Base-by-base conservation (phyloP, 2,888 invertebrate species). In the Drosophila fungiperda region DNA sequence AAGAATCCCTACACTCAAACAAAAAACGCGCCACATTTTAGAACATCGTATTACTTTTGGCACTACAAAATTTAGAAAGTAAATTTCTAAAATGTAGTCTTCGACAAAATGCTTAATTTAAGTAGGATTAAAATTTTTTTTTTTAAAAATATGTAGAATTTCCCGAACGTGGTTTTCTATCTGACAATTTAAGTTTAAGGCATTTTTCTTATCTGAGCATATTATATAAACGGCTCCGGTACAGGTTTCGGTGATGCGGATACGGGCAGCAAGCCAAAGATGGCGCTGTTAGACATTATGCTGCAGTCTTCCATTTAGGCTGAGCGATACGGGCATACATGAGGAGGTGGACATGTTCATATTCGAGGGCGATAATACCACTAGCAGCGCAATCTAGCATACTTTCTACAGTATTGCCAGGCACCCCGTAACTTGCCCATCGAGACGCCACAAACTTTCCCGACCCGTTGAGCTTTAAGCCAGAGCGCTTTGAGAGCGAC, bases 291-390 rank as follows among this genome's bases (percentile, higher is more conserved):
- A 87, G 96, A 96, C 92, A 91, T 96, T 38, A 91, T 96, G 17
- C 90, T 96, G 20, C 93, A 95, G 62, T 93, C 94, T 0, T 94
- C 94, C 75, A 93, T 94, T 7, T 94, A 95, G 66, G 95, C n/a
- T n/a, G n/a, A n/a, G 95, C 0, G 83, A 1, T 23, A 23, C 23
- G 23, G 23, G 94, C 5, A 94, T 96, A 8, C 93, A 95, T 63
- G 95, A 96, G 89, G 95, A 96, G 93, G 95, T 96, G 0, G 95
- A 96, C 74, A 96, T 96, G 0, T 96, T 96, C 77, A 95, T 96
- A 95, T 96, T 96, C 91, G 96, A 95, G 63, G 91, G 91, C 53
- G 89, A 92, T 33, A 92, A 92, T 63, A 92, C 92, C 42, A 92
- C 91, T 48, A 89, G 90, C 20, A 90, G 90, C 32, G 91, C 78